phyloP scores from a whole-genome alignment of 2,888 invertebrate species.

The Synanthedon formicaeformis region DNA sequence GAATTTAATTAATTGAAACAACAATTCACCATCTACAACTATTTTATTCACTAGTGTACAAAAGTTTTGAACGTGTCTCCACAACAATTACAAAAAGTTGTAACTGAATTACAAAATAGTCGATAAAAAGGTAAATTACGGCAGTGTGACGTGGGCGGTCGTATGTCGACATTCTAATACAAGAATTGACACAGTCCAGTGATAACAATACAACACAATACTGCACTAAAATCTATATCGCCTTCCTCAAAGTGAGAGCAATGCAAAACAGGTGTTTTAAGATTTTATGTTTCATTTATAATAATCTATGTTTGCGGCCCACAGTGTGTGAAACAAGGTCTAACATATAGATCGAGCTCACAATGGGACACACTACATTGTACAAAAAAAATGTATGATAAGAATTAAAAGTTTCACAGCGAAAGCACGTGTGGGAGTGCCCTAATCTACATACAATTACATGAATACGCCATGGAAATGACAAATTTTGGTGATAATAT shows the following conservation, averaged over 20 bases:
- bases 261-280: constrained; percentile 43
- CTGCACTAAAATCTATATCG: constrained; percentile 10
- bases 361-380: constrained; percentile 33
- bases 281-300: constrained; percentile 24
- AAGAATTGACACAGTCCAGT: constrained; percentile 77
- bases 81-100: constrained; percentile 15
- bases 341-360: constrained; percentile 59
- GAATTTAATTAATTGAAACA: constrained; percentile 65
- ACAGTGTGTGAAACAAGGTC: constrained; percentile 57
- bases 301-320: constrained; percentile 30
- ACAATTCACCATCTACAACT: constrained; percentile 54
- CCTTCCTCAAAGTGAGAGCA: constrained; percentile 25
- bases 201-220: constrained; percentile 49
- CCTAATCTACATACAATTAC: constrained; percentile 15
- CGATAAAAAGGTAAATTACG: constrained; percentile 30
- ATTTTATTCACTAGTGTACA: constrained; percentile 62
- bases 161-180: constrained; percentile 74
- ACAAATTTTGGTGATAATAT: background rate
- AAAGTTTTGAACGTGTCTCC: constrained; percentile 50
- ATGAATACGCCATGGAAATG: constrained; percentile 1
- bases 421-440: constrained; percentile 29
- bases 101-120: constrained; percentile 24
- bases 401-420: constrained; percentile 20
- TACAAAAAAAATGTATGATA: constrained; percentile 20
- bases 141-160: constrained; percentile 61